Evolutionary conservation across 2,113 vertebrate species (phyloP).

Genomic region (Falcunculus frontatus): DNA sequence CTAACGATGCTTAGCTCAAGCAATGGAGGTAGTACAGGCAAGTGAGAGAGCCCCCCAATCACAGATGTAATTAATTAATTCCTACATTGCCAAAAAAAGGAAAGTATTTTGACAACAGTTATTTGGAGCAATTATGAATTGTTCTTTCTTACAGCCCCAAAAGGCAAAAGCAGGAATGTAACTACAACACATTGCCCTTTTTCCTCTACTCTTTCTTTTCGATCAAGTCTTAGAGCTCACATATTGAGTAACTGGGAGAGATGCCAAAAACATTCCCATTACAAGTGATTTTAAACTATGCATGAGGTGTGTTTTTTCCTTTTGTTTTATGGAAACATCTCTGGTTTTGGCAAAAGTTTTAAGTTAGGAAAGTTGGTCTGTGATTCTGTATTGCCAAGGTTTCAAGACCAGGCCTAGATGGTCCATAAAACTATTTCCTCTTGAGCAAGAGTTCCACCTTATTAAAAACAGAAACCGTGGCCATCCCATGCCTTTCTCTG

Average conservation of each 20-base stretch:
- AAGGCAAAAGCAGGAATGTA: slow-evolving; percentile 48
- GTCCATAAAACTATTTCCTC: slow-evolving; percentile 46
- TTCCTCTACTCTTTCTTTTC: slow-evolving; percentile 19
- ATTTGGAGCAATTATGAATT: slow-evolving; percentile 60
- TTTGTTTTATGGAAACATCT: slow-evolving; percentile 67
- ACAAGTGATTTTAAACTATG: slow-evolving; percentile 52
- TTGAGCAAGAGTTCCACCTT: slow-evolving; percentile 13
- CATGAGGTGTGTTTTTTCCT: slow-evolving; percentile 21
- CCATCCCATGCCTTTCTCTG: not conserved
- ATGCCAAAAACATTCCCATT: slow-evolving; percentile 44
- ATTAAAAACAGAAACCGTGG: not conserved
- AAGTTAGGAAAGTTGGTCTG: slow-evolving; percentile 56
- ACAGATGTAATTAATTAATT: slow-evolving; percentile 45
- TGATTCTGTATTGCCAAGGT: slow-evolving; percentile 12
- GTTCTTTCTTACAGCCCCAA: slow-evolving; percentile 14
- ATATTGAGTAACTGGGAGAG: slow-evolving; percentile 57
- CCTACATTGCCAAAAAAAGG: slow-evolving; percentile 40
- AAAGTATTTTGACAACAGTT: slow-evolving; percentile 42
- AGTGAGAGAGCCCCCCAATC: not conserved
- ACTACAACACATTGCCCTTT: not conserved
- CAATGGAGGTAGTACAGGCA: not conserved
- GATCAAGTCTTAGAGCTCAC: slow-evolving; percentile 38
- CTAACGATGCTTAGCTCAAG: not conserved
- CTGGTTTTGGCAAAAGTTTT: slow-evolving; percentile 42
- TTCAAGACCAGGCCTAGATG: slow-evolving; percentile 31